phyloP scores from a whole-genome alignment of 2,113 vertebrate genomes.

The Piaya cayana region DNA sequence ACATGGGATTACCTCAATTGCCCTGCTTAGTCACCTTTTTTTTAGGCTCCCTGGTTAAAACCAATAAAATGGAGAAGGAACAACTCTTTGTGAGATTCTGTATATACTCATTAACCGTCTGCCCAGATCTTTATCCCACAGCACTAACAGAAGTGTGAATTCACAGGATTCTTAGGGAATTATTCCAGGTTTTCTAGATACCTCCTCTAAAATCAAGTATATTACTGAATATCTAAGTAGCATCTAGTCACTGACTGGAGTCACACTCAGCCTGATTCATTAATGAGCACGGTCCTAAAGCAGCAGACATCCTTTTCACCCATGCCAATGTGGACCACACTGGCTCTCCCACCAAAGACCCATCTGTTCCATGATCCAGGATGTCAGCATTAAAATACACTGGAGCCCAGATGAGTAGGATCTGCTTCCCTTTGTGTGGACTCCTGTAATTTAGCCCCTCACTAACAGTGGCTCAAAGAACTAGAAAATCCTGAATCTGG shows the following conservation, averaged over 20 bases:
- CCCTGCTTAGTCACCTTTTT: not conserved
- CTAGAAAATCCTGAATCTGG: not conserved
- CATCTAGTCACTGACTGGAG: not conserved
- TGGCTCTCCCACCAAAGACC: not conserved
- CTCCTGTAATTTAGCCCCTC: not conserved
- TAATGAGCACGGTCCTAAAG: not conserved
- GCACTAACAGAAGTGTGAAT: not conserved
- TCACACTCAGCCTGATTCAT: not conserved
- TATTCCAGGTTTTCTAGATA: not conserved
- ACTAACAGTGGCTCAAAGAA: not conserved
- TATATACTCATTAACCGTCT: not conserved
- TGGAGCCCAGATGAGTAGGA: not conserved
- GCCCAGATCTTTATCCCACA: not conserved
- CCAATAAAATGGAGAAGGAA: not conserved
- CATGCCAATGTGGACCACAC: not conserved
- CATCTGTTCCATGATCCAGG: not conserved
- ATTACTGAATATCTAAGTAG: not conserved
- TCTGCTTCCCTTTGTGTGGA: not conserved
- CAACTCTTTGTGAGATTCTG: not conserved
- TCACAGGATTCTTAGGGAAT: not conserved
- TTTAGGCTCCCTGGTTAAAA: not conserved
- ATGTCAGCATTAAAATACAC: rapidly evolving
- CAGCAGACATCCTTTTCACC: not conserved
- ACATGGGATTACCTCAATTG: not conserved
- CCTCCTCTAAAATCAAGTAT: not conserved